Base-by-base conservation (phyloP, 2,797 vertebrate species). In the Notoglanidium macrostoma region DNA sequence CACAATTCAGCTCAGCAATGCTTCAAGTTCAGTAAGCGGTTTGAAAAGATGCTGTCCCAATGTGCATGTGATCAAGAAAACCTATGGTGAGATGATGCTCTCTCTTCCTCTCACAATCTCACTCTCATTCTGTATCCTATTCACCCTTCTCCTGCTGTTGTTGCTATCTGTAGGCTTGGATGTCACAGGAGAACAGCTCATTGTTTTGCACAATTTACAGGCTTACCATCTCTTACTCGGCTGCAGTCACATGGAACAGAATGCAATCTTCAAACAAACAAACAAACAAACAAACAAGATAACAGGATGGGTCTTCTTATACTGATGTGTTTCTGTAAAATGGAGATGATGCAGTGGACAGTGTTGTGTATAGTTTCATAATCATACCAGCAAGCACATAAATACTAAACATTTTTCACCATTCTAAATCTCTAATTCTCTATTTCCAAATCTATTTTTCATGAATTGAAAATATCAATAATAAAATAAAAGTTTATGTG, bases 121-220 rank as follows among this genome's bases (percentile, higher is more conserved):
- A 14, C 51, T 72, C 67, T 70, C 19, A 3, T 72, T 84, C 65
- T 40, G 67, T 72, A 72, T 54, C 40, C 67, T n/a, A 57, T 57
- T 84, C 67, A 84, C 19, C 51, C 51, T 70, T 57, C 49, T 70
- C 51, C 51, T 72, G 49, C 67, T 70, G 80, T 44, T 67, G 55
- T 29, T 65, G 65, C 49, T 72, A 57, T 57, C 46, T 35, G 29
- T 40, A 44, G 67, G 61, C 32, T 84, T 72, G 12, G 51, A 26
- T 68, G 82, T 72, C 67, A 72, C 49, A 54, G 21, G 1, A 40
- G 67, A 55, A n/a, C 82, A 55, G 51, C 65, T 84, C 49, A 57
- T 72, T 84, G 82, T 55, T 84, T 84, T 72, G 67, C 32, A 72
- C 67, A 84, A 84, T 84, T 84, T 72, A 72, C 82, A 72, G 51